A percentile compares a stretch with the other conserved stretches of the same genome.
phyloP scores from a whole-genome alignment of 1,140 invertebrate genomes.

The Coenobita brevimanus region DNA sequence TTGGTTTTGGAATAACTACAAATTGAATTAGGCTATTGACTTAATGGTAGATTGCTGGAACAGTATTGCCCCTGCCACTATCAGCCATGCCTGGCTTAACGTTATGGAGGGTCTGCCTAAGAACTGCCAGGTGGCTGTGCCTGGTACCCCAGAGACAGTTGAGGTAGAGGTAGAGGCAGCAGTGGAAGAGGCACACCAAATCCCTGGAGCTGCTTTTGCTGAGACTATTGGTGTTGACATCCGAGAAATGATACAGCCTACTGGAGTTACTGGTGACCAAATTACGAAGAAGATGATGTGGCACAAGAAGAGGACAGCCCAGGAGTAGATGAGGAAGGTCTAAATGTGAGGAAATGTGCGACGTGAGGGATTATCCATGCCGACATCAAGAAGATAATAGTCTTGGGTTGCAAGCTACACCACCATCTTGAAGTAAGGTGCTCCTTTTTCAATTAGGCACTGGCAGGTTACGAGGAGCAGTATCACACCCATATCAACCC shows the following conservation, averaged over 20 bases:
- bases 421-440: too few relatives aligned
- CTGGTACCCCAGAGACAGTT: slow-evolving; percentile 4
- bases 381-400: too few relatives aligned
- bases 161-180: slow-evolving; percentile 19
- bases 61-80: neutral
- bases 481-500: too few relatives aligned
- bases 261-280: neutral
- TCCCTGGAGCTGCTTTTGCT: slow-evolving; percentile 3
- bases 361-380: too few relatives aligned
- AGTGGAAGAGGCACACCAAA: neutral
- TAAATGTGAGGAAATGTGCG: too few relatives aligned
- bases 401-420: too few relatives aligned
- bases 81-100: slow-evolving; percentile 1
- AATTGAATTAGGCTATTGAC: neutral
- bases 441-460: too few relatives aligned
- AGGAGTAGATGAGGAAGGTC: neutral
- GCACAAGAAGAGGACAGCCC: neutral
- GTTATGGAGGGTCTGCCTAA: slow-evolving; percentile 9
- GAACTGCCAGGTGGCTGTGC: neutral
- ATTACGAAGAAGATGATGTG: neutral
- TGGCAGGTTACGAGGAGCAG: too few relatives aligned
- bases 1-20: neutral
- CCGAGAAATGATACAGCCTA: neutral
- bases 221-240: neutral
- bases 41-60: slow-evolving; percentile 6